Percentiles rank a stretch among this genome's conserved stretches.
Conservation (phyloP, 2,888 invertebrate genomes). For the Drosophila atripex region DNA sequence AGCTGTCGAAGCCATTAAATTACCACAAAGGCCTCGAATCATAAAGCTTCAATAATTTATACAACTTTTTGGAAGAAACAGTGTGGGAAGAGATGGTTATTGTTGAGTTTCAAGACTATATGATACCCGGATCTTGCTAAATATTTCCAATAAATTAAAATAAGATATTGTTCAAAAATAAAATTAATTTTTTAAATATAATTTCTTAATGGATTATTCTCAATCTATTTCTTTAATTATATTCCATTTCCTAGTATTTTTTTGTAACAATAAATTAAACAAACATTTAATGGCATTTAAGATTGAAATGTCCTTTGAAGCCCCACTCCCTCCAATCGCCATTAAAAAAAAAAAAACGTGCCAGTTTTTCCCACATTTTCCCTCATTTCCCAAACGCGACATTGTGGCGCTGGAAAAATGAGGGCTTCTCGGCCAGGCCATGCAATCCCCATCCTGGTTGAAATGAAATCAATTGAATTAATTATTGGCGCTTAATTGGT, state of each 20-base stretch:
- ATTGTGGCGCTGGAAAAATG: conserved; percentile 27
- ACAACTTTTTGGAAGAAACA: background rate
- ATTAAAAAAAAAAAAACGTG: no score
- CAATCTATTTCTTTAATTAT: background rate
- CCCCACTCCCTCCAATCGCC: background rate
- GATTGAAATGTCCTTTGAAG: conserved; percentile 73
- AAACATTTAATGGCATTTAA: conserved; percentile 77
- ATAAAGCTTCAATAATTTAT: conserved; percentile 44
- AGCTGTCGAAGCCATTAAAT: conserved; percentile 53
- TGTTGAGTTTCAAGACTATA: no score
- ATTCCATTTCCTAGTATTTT: conserved; percentile 25
- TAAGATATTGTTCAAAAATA: background rate
- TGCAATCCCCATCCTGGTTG: conserved; percentile 46
- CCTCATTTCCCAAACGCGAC: conserved; percentile 18
- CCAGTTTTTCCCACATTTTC: background rate
- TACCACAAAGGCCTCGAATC: conserved; percentile 33
- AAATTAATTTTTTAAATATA: background rate
- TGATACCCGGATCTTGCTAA: no score
- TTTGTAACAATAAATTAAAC: conserved; percentile 77
- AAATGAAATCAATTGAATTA: conserved; percentile 82
- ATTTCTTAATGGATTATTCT: background rate
- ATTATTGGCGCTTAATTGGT: conserved; percentile 83
- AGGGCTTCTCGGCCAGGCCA: background rate
- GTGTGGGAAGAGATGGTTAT: no score
- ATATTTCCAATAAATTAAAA: no score